A percentile compares a stretch with the other conserved stretches of the same genome.
Evolutionary conservation across 1,140 invertebrate genomes (phyloP).

Genomic region (Bombus sylvicola): DNA sequence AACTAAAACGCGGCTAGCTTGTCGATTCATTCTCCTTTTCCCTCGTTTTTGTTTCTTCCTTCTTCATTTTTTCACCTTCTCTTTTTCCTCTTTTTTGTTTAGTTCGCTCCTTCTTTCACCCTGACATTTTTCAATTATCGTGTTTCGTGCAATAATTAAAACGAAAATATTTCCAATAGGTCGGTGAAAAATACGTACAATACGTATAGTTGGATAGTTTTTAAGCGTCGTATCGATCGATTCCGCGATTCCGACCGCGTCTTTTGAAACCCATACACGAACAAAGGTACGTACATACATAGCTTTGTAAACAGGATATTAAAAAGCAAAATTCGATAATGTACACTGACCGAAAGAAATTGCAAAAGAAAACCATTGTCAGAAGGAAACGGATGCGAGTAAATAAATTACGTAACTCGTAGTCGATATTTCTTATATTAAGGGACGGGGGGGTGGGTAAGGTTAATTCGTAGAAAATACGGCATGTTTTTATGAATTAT

Average conservation of each 20-base stretch:
- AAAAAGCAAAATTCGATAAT: neutral
- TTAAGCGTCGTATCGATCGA: neutral
- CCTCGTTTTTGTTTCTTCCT: too few relatives aligned
- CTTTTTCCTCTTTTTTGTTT: neutral
- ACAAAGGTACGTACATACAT: neutral
- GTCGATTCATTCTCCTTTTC: neutral
- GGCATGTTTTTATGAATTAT: too few relatives aligned
- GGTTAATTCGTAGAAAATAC: too few relatives aligned
- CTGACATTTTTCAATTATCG: neutral
- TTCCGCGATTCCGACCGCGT: neutral
- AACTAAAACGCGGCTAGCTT: slow-evolving; percentile 15
- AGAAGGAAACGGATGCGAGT: too few relatives aligned
- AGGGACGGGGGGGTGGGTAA: too few relatives aligned
- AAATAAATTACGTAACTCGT: too few relatives aligned
- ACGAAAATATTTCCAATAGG: slow-evolving; percentile 3
- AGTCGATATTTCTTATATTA: too few relatives aligned
- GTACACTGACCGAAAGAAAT: neutral
- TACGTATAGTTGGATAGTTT: neutral
- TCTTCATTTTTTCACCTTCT: too few relatives aligned
- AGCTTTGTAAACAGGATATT: neutral
- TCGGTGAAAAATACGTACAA: neutral
- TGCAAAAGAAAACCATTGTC: too few relatives aligned
- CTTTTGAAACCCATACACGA: neutral
- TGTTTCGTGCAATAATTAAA: slow-evolving; percentile 1
- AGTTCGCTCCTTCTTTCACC: neutral